Conservation (phyloP, 1,140 invertebrate species). For the Euwallacea fornicatus region DNA sequence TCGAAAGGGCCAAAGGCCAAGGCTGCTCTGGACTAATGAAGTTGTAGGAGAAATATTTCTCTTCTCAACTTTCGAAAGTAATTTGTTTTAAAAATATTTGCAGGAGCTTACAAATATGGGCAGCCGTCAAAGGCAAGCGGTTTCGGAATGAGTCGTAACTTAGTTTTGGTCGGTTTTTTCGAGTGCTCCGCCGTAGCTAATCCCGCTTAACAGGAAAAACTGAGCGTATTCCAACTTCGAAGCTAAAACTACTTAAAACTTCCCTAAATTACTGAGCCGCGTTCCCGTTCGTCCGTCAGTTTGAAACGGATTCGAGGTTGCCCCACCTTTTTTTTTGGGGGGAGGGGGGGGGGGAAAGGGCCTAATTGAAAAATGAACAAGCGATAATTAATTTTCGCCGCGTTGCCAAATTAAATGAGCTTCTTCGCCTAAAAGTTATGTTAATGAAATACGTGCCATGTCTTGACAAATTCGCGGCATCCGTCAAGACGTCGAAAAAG, state of each 20-base stretch:
- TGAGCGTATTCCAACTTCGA: not conserved
- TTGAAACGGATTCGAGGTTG: not conserved
- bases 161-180: no score
- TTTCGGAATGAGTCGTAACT: no score
- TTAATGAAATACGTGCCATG: constrained; percentile 36
- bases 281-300: not conserved
- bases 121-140: no score
- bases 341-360: not conserved
- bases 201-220: not conserved
- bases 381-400: constrained; percentile 1
- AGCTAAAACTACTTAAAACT: not conserved
- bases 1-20: not conserved
- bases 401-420: constrained; percentile 29
- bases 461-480: constrained; percentile 34
- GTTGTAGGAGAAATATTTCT: not conserved
- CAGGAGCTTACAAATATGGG: not conserved
- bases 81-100: not conserved
- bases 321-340: not conserved
- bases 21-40: not conserved
- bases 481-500: constrained; percentile 27
- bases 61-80: not conserved
- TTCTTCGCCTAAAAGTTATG: constrained; percentile 22
- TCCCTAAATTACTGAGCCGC: not conserved
- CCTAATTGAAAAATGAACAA: constrained; percentile 1
- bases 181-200: not conserved